Evolutionary conservation across 2,113 vertebrate species (phyloP).

Genomic region (Neolamprologus toae): DNA sequence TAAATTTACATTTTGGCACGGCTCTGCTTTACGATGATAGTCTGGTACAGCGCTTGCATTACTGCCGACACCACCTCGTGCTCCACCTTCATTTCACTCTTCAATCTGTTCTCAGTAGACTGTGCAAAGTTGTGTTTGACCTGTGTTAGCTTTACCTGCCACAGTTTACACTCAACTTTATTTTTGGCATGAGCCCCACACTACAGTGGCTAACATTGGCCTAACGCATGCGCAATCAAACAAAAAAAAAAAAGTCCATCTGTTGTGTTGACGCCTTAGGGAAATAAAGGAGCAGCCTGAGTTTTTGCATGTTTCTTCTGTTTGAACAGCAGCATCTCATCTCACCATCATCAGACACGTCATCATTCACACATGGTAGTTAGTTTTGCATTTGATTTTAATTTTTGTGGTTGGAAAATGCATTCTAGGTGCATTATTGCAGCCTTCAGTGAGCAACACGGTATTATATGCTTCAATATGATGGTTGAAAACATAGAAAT

Average conservation of each 20-base stretch:
- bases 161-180: not conserved
- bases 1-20: not conserved
- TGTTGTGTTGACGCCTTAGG: not conserved
- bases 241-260: not conserved
- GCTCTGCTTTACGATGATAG: not conserved
- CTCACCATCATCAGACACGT: not conserved
- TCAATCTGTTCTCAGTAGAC: not conserved
- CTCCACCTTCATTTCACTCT: not conserved
- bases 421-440: not conserved
- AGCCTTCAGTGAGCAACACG: not conserved
- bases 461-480: not conserved
- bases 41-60: not conserved
- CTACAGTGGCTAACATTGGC: not conserved
- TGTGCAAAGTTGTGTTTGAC: not conserved
- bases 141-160: not conserved
- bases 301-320: not conserved
- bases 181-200: not conserved
- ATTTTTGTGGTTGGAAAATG: not conserved
- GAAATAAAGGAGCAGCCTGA: not conserved
- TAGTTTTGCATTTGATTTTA: not conserved
- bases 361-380: not conserved
- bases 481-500: not conserved
- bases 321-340: not conserved
- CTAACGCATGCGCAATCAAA: not conserved
- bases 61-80: not conserved